Evolutionary conservation across 2,888 invertebrate genomes (phyloP).

Genomic region (Acleris sparsana): DNA sequence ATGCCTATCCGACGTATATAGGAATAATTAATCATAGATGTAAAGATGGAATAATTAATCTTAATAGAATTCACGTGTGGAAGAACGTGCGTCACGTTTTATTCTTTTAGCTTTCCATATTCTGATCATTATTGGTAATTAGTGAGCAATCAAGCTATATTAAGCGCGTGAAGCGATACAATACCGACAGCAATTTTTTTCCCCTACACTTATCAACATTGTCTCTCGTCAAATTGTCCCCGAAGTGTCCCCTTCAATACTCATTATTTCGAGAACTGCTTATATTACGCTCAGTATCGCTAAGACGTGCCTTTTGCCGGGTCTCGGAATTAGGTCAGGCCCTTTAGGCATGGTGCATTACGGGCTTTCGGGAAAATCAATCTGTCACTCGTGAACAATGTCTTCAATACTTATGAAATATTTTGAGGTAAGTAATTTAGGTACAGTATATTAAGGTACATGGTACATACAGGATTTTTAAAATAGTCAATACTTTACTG

Average conservation of each 20-base stretch:
- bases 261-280: slow-evolving; percentile 28
- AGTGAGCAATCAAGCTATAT: background rate
- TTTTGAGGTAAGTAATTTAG: no score
- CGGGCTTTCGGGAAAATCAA: slow-evolving; percentile 5
- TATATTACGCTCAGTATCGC: slow-evolving; percentile 31
- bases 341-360: slow-evolving; percentile 25
- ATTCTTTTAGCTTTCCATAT: background rate
- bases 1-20: no score
- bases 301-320: slow-evolving; percentile 67
- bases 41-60: no score
- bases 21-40: no score
- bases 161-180: no score
- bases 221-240: slow-evolving; percentile 17
- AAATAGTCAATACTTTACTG: no score
- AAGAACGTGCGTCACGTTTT: no score
- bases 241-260: slow-evolving; percentile 28
- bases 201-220: slow-evolving; percentile 10
- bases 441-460: no score
- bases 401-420: no score
- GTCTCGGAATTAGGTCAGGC: slow-evolving; percentile 69
- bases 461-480: no score
- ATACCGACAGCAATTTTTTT: background rate
- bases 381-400: slow-evolving; percentile 6
- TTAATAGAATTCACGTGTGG: no score
- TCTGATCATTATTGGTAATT: background rate